Evolutionary conservation across 1,140 invertebrate species (phyloP).

Genomic region (Caerostris darwini): DNA sequence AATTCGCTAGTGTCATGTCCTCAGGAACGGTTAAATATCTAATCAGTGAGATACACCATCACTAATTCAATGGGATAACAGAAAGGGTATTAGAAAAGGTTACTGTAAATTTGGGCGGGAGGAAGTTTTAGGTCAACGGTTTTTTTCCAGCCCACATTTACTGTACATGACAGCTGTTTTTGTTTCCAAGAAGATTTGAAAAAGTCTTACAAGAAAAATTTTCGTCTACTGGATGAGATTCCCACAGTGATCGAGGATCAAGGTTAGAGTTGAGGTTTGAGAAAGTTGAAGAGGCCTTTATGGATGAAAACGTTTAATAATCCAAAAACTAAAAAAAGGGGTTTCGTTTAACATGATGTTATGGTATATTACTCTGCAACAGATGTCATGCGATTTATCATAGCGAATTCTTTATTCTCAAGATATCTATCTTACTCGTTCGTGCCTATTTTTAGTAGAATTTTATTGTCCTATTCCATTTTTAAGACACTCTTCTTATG

Average conservation of each 20-base stretch:
- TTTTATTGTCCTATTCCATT: too few species aligned
- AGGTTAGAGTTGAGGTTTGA: not conserved
- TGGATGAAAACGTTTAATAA: not conserved
- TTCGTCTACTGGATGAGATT: not conserved
- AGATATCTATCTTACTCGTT: not conserved
- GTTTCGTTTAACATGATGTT: not conserved
- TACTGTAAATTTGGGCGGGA: not conserved
- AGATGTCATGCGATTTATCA: conserved; percentile 32
- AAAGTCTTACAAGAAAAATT: not conserved
- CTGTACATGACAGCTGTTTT: not conserved
- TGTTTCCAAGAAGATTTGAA: not conserved
- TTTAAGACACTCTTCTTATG: too few species aligned
- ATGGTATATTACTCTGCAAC: not conserved
- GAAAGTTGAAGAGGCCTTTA: not conserved
- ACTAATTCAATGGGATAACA: not conserved
- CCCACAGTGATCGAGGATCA: not conserved
- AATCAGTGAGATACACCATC: not conserved
- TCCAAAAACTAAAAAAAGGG: not conserved
- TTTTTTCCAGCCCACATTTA: not conserved
- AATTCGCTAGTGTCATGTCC: not conserved
- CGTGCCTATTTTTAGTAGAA: not conserved
- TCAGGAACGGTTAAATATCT: not conserved
- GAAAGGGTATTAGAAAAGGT: not conserved
- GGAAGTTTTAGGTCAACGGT: not conserved
- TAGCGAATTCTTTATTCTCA: not conserved